Evolutionary conservation across 2,888 invertebrate genomes (phyloP).

Genomic region (Drosophila robusta): DNA sequence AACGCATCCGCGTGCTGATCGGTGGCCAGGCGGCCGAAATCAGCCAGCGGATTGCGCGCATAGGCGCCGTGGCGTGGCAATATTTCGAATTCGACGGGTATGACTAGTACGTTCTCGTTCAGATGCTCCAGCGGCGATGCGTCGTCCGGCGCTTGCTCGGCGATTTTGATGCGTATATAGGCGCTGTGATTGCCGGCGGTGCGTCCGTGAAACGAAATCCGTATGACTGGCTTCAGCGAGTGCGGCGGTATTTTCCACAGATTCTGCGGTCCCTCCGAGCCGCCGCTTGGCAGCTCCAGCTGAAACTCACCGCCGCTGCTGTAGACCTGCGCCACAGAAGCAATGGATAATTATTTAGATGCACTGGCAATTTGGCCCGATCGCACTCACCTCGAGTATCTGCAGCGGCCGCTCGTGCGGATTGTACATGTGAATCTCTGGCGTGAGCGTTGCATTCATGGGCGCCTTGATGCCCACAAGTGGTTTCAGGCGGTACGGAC

Average conservation of each 20-base stretch:
- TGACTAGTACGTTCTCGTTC: slow-evolving; percentile 87
- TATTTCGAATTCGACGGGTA: slow-evolving; percentile 94
- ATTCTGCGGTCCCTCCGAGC: slow-evolving; percentile 91
- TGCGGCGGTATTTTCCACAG: slow-evolving; percentile 97
- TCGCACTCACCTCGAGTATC: slow-evolving; percentile 88
- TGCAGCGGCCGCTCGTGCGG: slow-evolving; percentile 95
- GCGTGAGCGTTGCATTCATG: slow-evolving; percentile 94
- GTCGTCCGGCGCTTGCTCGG: slow-evolving; percentile 62
- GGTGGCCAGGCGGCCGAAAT: slow-evolving; percentile 92
- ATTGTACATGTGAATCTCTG: slow-evolving; percentile 96
- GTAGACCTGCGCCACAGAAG: slow-evolving; percentile 87
- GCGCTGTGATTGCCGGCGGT: slow-evolving; percentile 93
- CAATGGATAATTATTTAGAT: background rate
- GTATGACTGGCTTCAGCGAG: slow-evolving; percentile 94
- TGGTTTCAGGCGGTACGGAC: slow-evolving; percentile 96
- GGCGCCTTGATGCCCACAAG: slow-evolving; percentile 96
- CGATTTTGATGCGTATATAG: slow-evolving; percentile 88
- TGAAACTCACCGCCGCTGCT: slow-evolving; percentile 96
- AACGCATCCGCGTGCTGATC: slow-evolving; percentile 85
- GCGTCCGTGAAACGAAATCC: slow-evolving; percentile 92
- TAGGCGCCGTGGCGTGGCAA: slow-evolving; percentile 90
- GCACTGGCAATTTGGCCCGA: background rate
- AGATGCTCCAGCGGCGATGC: slow-evolving; percentile 31
- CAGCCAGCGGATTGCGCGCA: slow-evolving; percentile 90
- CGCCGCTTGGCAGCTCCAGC: slow-evolving; percentile 92